These are phyloP conservation scores for Gorsachius goisagi DNA, from an alignment of 2,113 vertebrate species.

Conservation along the genomic window DNA sequence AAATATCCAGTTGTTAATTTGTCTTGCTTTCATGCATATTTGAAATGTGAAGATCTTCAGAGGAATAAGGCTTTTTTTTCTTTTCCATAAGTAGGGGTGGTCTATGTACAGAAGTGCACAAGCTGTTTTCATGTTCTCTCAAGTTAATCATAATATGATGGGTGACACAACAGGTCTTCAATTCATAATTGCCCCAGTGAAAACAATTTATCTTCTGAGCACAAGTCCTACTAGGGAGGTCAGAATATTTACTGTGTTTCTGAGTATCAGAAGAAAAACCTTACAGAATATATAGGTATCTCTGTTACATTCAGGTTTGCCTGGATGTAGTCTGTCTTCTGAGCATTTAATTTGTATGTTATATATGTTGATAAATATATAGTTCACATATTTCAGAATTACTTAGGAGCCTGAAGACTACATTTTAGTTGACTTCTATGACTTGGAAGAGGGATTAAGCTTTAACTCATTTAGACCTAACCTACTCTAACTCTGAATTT, in stretches of 20 bases:
- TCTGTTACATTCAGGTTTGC: background rate
- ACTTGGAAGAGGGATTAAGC: background rate
- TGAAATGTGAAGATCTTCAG: background rate
- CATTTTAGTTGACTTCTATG: background rate
- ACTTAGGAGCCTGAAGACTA: background rate
- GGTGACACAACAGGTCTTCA: constrained; percentile 24
- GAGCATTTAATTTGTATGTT: background rate
- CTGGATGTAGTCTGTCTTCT: background rate
- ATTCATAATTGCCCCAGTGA: constrained; percentile 11
- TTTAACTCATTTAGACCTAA: background rate
- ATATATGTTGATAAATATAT: background rate
- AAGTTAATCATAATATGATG: constrained; percentile 23
- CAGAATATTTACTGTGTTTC: background rate
- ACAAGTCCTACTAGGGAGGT: background rate
- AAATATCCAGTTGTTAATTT: background rate
- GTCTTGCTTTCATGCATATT: background rate
- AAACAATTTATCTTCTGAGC: constrained; percentile 17
- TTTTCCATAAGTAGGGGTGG: background rate
- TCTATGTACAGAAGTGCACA: background rate
- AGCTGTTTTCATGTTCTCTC: constrained; percentile 32
- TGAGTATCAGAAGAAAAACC: rapidly evolving
- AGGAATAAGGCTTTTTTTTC: background rate
- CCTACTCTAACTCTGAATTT: background rate
- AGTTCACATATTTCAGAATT: background rate
- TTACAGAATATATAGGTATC: background rate